phyloP scores from a whole-genome alignment of 2,113 vertebrate genomes.

The Trogon melanurus region DNA sequence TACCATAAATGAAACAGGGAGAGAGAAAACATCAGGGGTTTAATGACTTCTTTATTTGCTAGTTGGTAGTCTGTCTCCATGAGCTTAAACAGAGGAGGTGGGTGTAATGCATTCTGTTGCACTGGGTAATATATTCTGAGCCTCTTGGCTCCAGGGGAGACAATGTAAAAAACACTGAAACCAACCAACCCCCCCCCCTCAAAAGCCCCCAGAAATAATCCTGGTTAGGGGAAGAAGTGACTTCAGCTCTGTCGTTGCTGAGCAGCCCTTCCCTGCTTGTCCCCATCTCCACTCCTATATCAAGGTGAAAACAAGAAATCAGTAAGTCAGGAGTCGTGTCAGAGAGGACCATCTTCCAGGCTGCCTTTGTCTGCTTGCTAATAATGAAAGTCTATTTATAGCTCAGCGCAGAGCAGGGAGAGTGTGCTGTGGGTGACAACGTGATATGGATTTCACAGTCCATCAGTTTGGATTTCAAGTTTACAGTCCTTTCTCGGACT shows the following conservation, averaged over 20 bases:
- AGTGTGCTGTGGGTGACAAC: constrained; percentile 62
- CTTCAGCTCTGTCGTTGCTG: background rate
- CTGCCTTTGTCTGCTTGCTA: constrained; percentile 68
- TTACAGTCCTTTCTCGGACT: background rate
- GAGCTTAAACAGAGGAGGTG: background rate
- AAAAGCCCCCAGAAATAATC: background rate
- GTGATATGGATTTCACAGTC: constrained; percentile 64
- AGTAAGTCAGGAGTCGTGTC: constrained; percentile 34
- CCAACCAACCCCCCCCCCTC: background rate
- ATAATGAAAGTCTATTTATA: constrained; percentile 70
- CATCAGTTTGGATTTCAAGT: constrained; percentile 59
- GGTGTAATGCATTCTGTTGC: background rate
- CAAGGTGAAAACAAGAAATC: constrained; percentile 68
- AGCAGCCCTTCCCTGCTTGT: constrained; percentile 1
- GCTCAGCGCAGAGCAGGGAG: constrained; percentile 35
- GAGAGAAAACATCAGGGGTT: background rate
- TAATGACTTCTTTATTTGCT: background rate
- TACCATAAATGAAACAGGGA: background rate
- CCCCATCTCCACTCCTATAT: constrained; percentile 4
- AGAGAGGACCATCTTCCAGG: constrained; percentile 45
- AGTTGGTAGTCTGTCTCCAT: background rate
- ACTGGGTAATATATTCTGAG: background rate
- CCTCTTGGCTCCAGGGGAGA: background rate
- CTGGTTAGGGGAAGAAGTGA: background rate
- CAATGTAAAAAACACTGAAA: background rate